Base-by-base conservation (phyloP, 2,113 vertebrate species). In the Pontoporia blainvillei region DNA sequence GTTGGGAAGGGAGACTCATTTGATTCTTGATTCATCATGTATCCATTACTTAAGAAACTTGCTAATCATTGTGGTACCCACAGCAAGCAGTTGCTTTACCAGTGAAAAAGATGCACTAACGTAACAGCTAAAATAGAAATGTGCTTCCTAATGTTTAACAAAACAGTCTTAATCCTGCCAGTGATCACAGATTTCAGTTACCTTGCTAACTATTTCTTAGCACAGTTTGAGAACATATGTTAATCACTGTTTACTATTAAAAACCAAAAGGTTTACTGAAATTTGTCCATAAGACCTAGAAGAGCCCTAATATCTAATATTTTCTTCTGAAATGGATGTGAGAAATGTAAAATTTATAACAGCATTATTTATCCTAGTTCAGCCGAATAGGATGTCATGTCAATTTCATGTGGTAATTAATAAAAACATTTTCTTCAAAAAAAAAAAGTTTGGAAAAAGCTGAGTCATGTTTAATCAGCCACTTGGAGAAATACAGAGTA, bases 381-480 rank as follows among this genome's bases (percentile, higher is more conserved):
- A 67, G 91, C 91, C 21, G 88, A 84, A 62, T 92, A 81, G 34
- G 1, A n/a, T 6, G n/a, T 96, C 52, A 39, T 91, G 86, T 96
- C 95, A 54, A 59, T 98, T 96, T 97, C 87, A 92, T 96, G 62
- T 66, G 39, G 64, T 84, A 78, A 93, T 96, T 78, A 98, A 98
- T 98, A 97, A 98, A 98, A 95, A 0, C 59, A 71, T 91, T 97
- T 94, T 95, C 64, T 90, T 91, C 86, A 17, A 57, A 57, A 57
- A 90, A 71, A 62, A 4, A 91, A 93, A 44, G 23, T 90, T 86
- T 84, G 49, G 44, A 20, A 78, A 88, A 94, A 78, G 61, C 11
- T 39, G 44, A 96, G 34, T 79, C 52, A 61, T 71, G 29, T 86
- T 94, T 94, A 75, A 44, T 92, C 39, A 61, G 18, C 81, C 46